Percentiles rank a stretch among this genome's conserved stretches.
These are phyloP conservation scores for human (Homo sapiens) DNA, from an alignment of 2,113 vertebrate genomes.

Conservation along the genomic window GRCh38 chr3:120783501-120784000, in stretches of 20 bases:
- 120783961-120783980: conserved; percentile 3
- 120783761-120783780: neutral
- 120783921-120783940: neutral
- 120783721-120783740: neutral
- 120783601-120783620: neutral
- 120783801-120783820: neutral
- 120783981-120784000: neutral
- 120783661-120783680: neutral
- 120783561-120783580: neutral
- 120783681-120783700: neutral
- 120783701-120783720: neutral
- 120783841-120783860: neutral
- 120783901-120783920: conserved; percentile 33
- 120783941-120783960: neutral
- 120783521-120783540: neutral
- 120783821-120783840: neutral
- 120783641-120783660: neutral
- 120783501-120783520: neutral
- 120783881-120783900: neutral
- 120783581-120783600: neutral
- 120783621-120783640: neutral
- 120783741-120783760: neutral
- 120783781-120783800: neutral
- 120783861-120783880: neutral
- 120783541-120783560: neutral